Evolutionary conservation across 1,140 invertebrate genomes (phyloP).

Genomic region (Dreissena polymorpha): DNA sequence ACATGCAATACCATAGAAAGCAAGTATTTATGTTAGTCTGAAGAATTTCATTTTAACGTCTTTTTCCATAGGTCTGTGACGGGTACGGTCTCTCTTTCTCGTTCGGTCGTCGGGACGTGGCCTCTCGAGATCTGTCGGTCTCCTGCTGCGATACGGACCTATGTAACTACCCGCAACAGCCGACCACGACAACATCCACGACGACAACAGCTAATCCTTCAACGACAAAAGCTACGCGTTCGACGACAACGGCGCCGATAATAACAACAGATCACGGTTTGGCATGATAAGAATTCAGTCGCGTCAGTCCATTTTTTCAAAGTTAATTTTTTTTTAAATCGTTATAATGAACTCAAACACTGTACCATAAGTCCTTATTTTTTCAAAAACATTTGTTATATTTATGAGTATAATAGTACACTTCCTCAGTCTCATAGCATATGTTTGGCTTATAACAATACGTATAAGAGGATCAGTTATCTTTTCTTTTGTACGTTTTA

Average conservation of each 20-base stretch:
- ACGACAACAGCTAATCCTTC: not conserved
- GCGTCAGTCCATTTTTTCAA: too few relatives aligned
- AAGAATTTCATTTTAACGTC: not conserved
- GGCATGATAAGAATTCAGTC: too few relatives aligned
- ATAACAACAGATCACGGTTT: not conserved
- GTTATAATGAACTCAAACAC: not conserved
- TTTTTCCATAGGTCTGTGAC: constrained; percentile 15
- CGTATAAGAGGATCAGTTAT: too few relatives aligned
- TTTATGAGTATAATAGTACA: not conserved
- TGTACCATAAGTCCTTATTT: not conserved
- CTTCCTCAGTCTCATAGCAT: too few relatives aligned
- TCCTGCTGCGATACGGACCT: constrained; percentile 3
- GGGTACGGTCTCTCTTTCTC: not conserved
- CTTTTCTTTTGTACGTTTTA: not conserved
- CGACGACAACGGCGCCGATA: not conserved
- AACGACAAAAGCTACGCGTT: not conserved
- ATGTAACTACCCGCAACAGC: constrained; percentile 2
- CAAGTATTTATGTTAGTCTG: too few relatives aligned
- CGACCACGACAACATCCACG: not conserved
- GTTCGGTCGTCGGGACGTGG: constrained; percentile 11
- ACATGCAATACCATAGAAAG: too few relatives aligned
- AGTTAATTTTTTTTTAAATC: not conserved
- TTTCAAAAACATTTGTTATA: not conserved
- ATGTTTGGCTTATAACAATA: too few relatives aligned
- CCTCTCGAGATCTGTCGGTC: not conserved